phyloP scores from a whole-genome alignment of 1,140 invertebrate species.

The Nilaparvata lugens region DNA sequence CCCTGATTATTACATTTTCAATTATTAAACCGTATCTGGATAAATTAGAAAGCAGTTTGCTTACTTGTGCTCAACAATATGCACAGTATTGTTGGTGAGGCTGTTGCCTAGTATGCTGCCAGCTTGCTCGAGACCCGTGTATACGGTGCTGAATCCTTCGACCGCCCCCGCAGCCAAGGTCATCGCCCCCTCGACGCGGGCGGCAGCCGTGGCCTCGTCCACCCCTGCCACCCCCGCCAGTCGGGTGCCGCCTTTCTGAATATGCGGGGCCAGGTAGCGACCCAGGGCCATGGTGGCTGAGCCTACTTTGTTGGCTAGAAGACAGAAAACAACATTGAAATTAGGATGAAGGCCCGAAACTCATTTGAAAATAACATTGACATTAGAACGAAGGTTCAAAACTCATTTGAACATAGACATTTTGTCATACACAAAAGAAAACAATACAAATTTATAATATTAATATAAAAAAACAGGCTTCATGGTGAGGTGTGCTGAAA shows the following conservation, averaged over 20 bases:
- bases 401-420: no score
- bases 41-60: conserved; percentile 19
- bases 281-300: conserved; percentile 51
- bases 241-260: conserved; percentile 50
- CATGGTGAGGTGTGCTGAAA: no score
- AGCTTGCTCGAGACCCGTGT: conserved; percentile 53
- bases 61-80: conserved; percentile 58
- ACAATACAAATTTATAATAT: no score
- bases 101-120: conserved; percentile 50
- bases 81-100: conserved; percentile 58
- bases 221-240: conserved; percentile 44
- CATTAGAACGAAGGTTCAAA: no score
- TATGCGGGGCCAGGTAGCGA: conserved; percentile 51
- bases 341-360: no score
- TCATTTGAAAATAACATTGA: no score
- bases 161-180: conserved; percentile 58
- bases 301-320: conserved; percentile 51
- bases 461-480: no score
- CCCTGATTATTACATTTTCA: no score
- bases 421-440: no score
- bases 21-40: no score
- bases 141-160: conserved; percentile 56
- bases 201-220: conserved; percentile 42
- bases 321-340: not conserved
- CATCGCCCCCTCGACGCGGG: conserved; percentile 48